Percentiles rank a stretch among this genome's conserved stretches.
Evolutionary conservation across 1,140 invertebrate genomes (phyloP).

Genomic region (Macrosteles quadrilineatus): DNA sequence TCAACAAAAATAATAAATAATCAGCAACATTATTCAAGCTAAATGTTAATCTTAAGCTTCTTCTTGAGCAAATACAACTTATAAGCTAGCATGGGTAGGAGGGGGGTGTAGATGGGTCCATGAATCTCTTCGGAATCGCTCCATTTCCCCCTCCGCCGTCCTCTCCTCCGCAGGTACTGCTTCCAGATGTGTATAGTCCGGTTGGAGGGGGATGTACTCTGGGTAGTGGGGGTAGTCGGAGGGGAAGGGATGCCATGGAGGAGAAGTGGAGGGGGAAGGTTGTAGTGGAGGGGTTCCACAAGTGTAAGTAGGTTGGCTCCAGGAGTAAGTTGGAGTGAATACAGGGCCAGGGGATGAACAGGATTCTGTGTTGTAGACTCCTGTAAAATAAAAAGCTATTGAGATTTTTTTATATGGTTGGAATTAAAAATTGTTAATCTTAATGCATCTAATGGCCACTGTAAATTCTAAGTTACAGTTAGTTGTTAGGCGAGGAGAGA

Average conservation of each 20-base stretch:
- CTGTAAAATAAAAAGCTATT: background rate
- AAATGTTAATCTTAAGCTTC: no score
- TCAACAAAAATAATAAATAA: no score
- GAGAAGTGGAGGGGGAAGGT: background rate
- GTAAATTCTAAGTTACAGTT: no score
- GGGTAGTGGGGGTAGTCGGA: constrained; percentile 27
- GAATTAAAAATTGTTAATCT: no score
- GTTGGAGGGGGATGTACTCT: constrained; percentile 27
- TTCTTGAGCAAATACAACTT: no score
- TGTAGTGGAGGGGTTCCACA: constrained; percentile 4
- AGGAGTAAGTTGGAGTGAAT: constrained; percentile 16
- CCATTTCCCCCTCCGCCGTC: background rate
- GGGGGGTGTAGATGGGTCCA: constrained; percentile 18
- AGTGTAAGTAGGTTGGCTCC: constrained; percentile 1
- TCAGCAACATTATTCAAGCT: no score
- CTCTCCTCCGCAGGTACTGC: background rate
- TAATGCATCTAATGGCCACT: no score
- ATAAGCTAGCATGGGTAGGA: constrained; percentile 13
- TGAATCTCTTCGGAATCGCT: background rate
- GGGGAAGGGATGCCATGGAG: constrained; percentile 24
- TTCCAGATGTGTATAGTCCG: constrained; percentile 13
- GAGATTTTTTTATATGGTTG: no score
- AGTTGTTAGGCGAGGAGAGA: no score
- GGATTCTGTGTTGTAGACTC: background rate
- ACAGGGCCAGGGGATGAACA: constrained; percentile 2